A percentile compares a stretch with the other conserved stretches of the same genome.
phyloP scores from a whole-genome alignment of 37 sponge, comb jelly and placozoan species.

The Amphimedon queenslandica region DNA sequence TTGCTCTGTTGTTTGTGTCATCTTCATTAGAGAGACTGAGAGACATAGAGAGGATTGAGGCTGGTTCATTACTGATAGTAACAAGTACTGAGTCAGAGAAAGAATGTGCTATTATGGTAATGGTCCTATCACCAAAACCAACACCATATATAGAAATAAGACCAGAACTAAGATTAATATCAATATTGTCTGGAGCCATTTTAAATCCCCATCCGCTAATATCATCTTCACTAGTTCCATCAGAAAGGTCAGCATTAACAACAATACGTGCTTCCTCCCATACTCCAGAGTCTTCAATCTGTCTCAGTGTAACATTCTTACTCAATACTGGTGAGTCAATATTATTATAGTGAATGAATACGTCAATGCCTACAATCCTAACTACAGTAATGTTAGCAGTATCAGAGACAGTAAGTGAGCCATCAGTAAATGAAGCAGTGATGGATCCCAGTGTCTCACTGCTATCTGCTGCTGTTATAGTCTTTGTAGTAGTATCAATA shows the following conservation, averaged over 20 bases:
- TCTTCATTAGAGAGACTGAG: not conserved
- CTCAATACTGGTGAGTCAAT: not conserved
- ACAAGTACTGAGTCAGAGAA: not conserved
- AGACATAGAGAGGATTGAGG: not conserved
- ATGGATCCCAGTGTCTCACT: not conserved
- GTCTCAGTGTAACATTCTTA: not conserved
- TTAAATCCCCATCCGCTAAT: not conserved
- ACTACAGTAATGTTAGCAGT: not conserved
- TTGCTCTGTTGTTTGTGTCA: not conserved
- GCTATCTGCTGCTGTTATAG: no score
- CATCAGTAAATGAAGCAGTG: not conserved
- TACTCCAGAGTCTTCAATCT: not conserved
- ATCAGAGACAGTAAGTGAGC: not conserved
- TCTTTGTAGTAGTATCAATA: no score
- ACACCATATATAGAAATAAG: not conserved
- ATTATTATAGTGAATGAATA: not conserved
- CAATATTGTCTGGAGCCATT: not conserved
- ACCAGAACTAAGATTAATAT: not conserved
- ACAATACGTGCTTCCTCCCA: slow-evolving; percentile 11
- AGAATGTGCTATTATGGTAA: not conserved
- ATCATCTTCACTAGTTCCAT: not conserved
- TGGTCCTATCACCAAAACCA: not conserved
- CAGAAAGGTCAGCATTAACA: slow-evolving; percentile 22
- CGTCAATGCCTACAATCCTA: not conserved
- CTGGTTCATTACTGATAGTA: not conserved